Evolutionary conservation across 2,888 invertebrate genomes (phyloP), one percentile per base, ranked within the genome.

Genomic region (Polydrusus tereticollis): DNA sequence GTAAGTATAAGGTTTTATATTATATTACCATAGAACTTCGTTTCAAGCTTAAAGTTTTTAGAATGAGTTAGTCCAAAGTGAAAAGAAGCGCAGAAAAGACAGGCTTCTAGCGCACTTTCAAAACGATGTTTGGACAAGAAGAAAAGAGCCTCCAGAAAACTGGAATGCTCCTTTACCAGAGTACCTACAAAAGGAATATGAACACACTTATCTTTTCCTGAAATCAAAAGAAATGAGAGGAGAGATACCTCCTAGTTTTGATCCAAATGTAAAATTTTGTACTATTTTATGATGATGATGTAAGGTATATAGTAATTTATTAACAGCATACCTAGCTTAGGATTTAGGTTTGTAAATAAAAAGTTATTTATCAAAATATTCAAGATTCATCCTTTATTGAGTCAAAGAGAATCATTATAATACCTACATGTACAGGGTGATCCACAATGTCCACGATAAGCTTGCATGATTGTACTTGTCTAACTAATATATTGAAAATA

Each of bases 131-230:
- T 97, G 97, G 97, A 88, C 91, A 79, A 92, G 90, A 82, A 86
- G 97, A 47, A 87, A 87, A 5, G 80, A 86, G 36, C 96, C 97
- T 0, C 96, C 97, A 0, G 86, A 87, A 62, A 91, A 95, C 83
- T 97, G 97, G 97, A 89, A 90, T 74, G 89, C 89, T 75, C 94
- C 94, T 0, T 83, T 97, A 69, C 96, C 96, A 0, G 91, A 93
- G 5, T 91, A 92, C 89, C 86, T 95, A 84, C 84, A 83, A 16
- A 89, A 93, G 80, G 88, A 90, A 78, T 89, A 92, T 79, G 88
- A 93, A 81, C 86, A 88, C 73, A 88, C 91, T 0, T 94, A 88
- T 82, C 87, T 95, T 43, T 88, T 89, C 75, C 36, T 87, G 0
- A 93, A 91, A 86, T 89, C 90, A 12, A 87, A 89, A 79, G 90